Conservation (phyloP, 2,797 vertebrate species). For the Acanthurus lineatus region DNA sequence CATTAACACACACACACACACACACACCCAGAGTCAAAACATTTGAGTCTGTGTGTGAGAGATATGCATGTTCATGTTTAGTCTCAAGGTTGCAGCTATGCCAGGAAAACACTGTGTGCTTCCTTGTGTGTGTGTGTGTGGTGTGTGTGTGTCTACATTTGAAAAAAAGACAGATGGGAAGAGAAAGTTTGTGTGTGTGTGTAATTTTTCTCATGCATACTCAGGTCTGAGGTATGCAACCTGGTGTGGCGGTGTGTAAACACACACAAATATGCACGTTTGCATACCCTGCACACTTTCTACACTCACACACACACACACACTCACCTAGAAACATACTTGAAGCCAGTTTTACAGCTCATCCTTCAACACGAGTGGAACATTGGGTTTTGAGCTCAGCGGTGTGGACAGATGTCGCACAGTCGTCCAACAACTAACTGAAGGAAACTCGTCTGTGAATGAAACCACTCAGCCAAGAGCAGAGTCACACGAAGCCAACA, state of each 20-base stretch:
- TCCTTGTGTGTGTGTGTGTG: slow-evolving; percentile 33
- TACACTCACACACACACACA: slow-evolving; percentile 7
- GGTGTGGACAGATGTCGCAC: slow-evolving; percentile 37
- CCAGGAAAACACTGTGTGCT: slow-evolving; percentile 27
- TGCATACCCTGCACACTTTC: slow-evolving; percentile 19
- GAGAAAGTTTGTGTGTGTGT: slow-evolving; percentile 30
- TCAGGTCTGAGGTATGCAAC: slow-evolving; percentile 65
- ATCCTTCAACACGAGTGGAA: slow-evolving; percentile 45
- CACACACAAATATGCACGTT: slow-evolving; percentile 35
- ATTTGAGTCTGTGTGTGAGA: slow-evolving; percentile 62
- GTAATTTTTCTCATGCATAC: slow-evolving; percentile 44
- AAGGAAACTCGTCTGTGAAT: slow-evolving; percentile 19
- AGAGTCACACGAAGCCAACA: neutral
- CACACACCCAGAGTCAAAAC: slow-evolving; percentile 20
- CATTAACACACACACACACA: slow-evolving; percentile 43
- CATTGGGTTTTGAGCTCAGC: slow-evolving; percentile 30
- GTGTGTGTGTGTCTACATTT: slow-evolving; percentile 34
- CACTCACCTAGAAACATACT: slow-evolving; percentile 22
- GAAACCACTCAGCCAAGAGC: slow-evolving; percentile 12
- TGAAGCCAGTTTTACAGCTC: slow-evolving; percentile 67
- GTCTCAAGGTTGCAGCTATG: slow-evolving; percentile 56
- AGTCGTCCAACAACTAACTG: slow-evolving; percentile 29
- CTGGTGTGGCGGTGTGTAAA: slow-evolving; percentile 43
- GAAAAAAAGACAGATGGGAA: slow-evolving; percentile 42
- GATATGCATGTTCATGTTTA: slow-evolving; percentile 62